Evolutionary conservation across 1,140 invertebrate genomes (phyloP), one percentile per base, ranked within the genome.

Genomic region (Atopsyche davidsoni): DNA sequence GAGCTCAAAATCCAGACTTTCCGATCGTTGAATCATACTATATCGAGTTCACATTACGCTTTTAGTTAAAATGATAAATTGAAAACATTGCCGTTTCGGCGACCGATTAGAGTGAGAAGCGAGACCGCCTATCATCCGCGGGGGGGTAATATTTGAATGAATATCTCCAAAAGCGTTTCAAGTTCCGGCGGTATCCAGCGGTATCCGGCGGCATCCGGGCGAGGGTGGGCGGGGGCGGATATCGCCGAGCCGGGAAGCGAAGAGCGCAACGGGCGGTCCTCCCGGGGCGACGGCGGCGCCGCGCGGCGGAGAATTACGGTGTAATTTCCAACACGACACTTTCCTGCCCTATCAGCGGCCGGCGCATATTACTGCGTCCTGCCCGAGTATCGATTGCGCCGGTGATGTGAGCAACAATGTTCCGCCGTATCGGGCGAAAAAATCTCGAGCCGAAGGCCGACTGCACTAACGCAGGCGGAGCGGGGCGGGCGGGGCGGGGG

Each of bases 401-500:
- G n/a, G n/a, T n/a, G n/a, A n/a, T n/a, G n/a, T n/a, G n/a, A n/a
- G n/a, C n/a, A n/a, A n/a, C n/a, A n/a, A n/a, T n/a, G n/a, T n/a
- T n/a, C 19, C 35, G 18, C 19, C 7, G 24, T 34, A 21, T 4
- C 23, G 2, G 7, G 7, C 7, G 13, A 28, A 28, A 28, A 7
- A 13, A 28, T 28, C 7, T 28, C 13, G 7, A 28, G 7, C 13
- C 25, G 7, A 9, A 9, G 7, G 35, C 35, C 6, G 35, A 38
- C 35, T 38, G 35, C 9, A 6, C 6, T 7, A 16, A 6, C 35
- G 35, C 35, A 16, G 41, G 22, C 21, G 55, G 63, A 64, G 60
- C 60, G 59, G 55, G 57, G 40, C 57, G 13, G 41, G 59, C 16
- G 32, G 28, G n/a, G 44, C 3, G 19, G 18, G 45, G 34, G 28